phyloP scores from a whole-genome alignment of 2,113 vertebrate species.

The Sphyrna mokarran region DNA sequence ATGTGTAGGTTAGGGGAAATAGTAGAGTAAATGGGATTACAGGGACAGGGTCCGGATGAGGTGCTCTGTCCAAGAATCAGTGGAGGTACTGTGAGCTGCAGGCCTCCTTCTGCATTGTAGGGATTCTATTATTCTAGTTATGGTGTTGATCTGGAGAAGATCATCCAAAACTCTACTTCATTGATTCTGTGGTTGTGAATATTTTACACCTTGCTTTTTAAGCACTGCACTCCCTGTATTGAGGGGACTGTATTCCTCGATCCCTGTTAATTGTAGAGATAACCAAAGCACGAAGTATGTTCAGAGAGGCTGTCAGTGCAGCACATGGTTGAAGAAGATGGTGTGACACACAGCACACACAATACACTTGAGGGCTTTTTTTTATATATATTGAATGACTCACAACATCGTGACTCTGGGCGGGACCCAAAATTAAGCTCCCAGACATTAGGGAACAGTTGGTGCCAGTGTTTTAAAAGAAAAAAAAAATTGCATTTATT shows the following conservation, averaged over 20 bases:
- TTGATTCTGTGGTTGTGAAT: background rate
- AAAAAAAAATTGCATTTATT: background rate
- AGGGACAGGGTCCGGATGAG: too few relatives aligned
- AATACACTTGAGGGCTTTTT: background rate
- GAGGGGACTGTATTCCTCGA: background rate
- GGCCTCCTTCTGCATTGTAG: too few relatives aligned
- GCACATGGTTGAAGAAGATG: constrained; percentile 21
- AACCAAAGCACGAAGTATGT: background rate
- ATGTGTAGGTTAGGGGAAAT: too few relatives aligned
- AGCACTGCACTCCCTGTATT: background rate
- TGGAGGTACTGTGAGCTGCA: too few relatives aligned
- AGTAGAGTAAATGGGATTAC: too few relatives aligned
- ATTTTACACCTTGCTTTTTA: background rate
- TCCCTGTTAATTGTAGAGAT: background rate
- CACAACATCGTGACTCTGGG: background rate
- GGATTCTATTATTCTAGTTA: too few relatives aligned
- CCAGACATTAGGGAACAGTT: background rate
- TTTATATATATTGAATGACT: background rate
- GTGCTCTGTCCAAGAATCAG: too few relatives aligned
- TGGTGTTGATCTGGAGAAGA: too few relatives aligned
- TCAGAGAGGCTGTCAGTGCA: background rate
- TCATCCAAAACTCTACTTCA: too few relatives aligned
- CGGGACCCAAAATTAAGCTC: background rate
- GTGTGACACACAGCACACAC: constrained; percentile 31
- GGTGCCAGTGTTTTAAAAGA: background rate